Conservation (phyloP, 2,888 invertebrate species). For the Caenorhabditis zanzibari region DNA sequence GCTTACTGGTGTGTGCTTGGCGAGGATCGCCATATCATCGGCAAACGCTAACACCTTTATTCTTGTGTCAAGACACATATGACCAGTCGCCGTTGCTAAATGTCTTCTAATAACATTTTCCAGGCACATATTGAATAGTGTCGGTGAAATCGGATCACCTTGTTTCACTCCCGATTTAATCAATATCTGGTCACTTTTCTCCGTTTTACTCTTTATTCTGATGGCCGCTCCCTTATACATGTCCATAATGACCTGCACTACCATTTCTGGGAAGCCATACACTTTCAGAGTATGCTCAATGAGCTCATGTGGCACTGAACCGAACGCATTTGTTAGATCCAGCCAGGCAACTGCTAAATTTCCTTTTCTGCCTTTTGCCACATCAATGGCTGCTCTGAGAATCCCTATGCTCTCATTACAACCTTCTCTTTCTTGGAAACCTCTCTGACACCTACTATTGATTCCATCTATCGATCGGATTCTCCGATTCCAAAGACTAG, state of each 20-base stretch:
- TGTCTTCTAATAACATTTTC: constrained; percentile 74
- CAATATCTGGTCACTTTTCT: constrained; percentile 52
- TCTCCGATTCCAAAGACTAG: constrained; percentile 18
- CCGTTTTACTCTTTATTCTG: constrained; percentile 22
- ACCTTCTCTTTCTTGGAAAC: too few relatives aligned
- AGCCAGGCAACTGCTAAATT: constrained; percentile 44
- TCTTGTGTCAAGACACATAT: too few relatives aligned
- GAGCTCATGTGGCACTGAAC: too few relatives aligned
- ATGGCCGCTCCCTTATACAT: constrained; percentile 38
- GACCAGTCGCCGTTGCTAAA: too few relatives aligned
- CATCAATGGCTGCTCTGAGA: constrained; percentile 46
- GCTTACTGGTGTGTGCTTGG: too few relatives aligned
- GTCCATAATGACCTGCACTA: too few relatives aligned
- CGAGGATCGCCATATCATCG: too few relatives aligned
- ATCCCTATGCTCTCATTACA: constrained; percentile 53
- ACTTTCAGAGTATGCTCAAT: too few relatives aligned
- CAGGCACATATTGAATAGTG: constrained; percentile 83
- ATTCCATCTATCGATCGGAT: constrained; percentile 1
- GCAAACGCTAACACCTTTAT: too few relatives aligned
- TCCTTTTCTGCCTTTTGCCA: background rate
- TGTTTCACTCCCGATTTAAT: constrained; percentile 81
- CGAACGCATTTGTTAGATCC: too few relatives aligned
- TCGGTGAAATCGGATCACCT: constrained; percentile 83
- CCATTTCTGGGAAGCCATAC: too few relatives aligned
- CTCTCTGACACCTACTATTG: too few relatives aligned